Evolutionary conservation across 2,888 invertebrate species (phyloP).

Genomic region (Priocnemis perturbator): DNA sequence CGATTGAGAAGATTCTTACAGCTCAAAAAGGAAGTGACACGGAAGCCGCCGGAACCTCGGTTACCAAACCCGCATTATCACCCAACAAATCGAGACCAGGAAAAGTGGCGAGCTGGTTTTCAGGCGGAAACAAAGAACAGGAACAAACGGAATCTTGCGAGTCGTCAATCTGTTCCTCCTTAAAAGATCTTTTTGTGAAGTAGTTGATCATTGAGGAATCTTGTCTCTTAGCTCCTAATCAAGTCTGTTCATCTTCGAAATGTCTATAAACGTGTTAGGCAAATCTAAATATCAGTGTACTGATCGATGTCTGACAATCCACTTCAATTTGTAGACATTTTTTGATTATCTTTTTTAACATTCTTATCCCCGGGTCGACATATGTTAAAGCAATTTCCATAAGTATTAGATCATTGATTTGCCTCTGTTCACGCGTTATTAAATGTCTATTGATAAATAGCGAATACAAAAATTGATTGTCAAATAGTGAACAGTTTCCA

Average conservation of each 20-base stretch:
- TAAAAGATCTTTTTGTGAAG: constrained; percentile 92
- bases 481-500: too few species aligned
- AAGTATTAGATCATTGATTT: too few species aligned
- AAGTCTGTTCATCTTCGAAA: background rate
- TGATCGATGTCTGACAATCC: constrained; percentile 6
- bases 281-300: background rate
- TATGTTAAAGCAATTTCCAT: too few species aligned
- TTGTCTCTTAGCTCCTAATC: constrained; percentile 10
- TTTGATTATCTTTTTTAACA: too few species aligned
- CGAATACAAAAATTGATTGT: too few species aligned
- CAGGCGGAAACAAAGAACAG: constrained; percentile 81
- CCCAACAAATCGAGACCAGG: constrained; percentile 69
- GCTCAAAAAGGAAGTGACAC: constrained; percentile 77
- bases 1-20: constrained; percentile 88
- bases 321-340: background rate
- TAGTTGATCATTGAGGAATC: constrained; percentile 68
- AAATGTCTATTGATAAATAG: too few species aligned
- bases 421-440: too few species aligned
- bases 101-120: constrained; percentile 70
- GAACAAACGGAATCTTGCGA: constrained; percentile 84
- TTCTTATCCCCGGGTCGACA: too few species aligned
- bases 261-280: constrained; percentile 9
- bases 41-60: constrained; percentile 64
- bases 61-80: constrained; percentile 64
- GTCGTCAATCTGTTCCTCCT: constrained; percentile 87